Evolutionary conservation across 2,888 invertebrate genomes (phyloP).

Genomic region (Griposia aprilina): DNA sequence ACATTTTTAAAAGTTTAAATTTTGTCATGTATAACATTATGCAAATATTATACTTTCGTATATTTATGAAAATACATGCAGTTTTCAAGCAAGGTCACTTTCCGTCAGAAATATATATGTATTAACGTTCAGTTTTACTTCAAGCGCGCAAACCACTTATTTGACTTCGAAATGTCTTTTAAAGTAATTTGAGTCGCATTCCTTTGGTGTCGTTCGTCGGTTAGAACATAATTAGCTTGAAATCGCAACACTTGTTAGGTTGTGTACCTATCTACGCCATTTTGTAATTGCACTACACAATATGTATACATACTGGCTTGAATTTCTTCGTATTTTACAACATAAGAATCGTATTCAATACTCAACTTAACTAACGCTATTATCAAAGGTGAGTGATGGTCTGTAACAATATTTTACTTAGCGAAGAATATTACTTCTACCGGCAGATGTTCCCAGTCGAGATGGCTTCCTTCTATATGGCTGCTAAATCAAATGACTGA

Average conservation of each 20-base stretch:
- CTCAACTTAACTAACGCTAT: not conserved
- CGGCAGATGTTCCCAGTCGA: conserved; percentile 14
- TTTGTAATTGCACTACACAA: conserved; percentile 59
- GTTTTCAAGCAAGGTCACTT: conserved; percentile 37
- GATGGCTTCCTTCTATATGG: not conserved
- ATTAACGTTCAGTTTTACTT: conserved; percentile 28
- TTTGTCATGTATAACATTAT: not conserved
- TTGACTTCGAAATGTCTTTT: conserved; percentile 46
- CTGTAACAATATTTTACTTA: not conserved
- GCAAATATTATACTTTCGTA: not conserved
- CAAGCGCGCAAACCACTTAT: conserved; percentile 20
- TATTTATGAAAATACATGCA: conserved; percentile 23
- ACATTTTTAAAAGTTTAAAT: not conserved
- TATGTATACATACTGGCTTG: not conserved
- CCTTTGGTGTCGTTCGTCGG: conserved; percentile 37
- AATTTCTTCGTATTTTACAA: not conserved
- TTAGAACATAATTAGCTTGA: conserved; percentile 53
- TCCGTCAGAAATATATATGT: conserved; percentile 21
- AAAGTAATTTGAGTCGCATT: conserved; percentile 55
- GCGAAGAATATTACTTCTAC: not conserved
- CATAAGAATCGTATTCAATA: not conserved
- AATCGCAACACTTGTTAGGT: conserved; percentile 49
- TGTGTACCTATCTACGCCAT: conserved; percentile 16
- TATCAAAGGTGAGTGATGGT: not conserved
- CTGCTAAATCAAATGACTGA: conserved; percentile 4